Percentiles rank a stretch among this genome's conserved stretches.
Evolutionary conservation across 2,888 invertebrate species (phyloP).

Genomic region (Hoplodrina ambigua): DNA sequence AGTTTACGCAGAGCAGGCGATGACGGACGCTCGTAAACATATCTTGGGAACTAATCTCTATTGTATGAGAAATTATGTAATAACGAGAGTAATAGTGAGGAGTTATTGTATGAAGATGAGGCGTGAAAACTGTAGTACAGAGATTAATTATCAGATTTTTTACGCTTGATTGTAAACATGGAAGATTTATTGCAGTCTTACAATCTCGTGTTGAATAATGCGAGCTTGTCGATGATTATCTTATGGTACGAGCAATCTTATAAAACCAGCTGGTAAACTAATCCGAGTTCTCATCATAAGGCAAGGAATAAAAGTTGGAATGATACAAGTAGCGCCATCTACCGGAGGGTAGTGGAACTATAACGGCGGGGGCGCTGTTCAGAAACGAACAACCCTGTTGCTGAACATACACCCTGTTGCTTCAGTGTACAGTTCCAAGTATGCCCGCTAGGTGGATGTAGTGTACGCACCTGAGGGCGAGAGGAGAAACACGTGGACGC

Average conservation of each 20-base stretch:
- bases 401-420: slow-evolving; percentile 26
- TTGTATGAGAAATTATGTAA: slow-evolving; percentile 40
- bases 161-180: slow-evolving; percentile 12
- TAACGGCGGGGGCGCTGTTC: neutral
- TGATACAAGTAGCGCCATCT: slow-evolving; percentile 59
- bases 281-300: neutral
- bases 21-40: slow-evolving; percentile 55
- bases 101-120: slow-evolving; percentile 48
- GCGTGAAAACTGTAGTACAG: slow-evolving; percentile 27
- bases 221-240: neutral
- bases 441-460: slow-evolving; percentile 48
- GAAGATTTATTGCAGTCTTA: slow-evolving; percentile 1
- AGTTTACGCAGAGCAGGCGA: slow-evolving; percentile 33
- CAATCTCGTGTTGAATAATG: neutral
- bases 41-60: slow-evolving; percentile 45
- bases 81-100: slow-evolving; percentile 27
- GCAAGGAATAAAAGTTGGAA: neutral
- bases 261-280: neutral
- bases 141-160: slow-evolving; percentile 26
- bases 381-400: slow-evolving; percentile 8
- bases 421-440: slow-evolving; percentile 29
- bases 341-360: slow-evolving; percentile 51
- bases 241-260: neutral
- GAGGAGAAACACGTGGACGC: slow-evolving; percentile 38
- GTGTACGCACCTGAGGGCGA: neutral